Evolutionary conservation across 2,113 vertebrate genomes (phyloP), one percentile per base, ranked within the genome.

Genomic region (Myanophis thanlyinensis): DNA sequence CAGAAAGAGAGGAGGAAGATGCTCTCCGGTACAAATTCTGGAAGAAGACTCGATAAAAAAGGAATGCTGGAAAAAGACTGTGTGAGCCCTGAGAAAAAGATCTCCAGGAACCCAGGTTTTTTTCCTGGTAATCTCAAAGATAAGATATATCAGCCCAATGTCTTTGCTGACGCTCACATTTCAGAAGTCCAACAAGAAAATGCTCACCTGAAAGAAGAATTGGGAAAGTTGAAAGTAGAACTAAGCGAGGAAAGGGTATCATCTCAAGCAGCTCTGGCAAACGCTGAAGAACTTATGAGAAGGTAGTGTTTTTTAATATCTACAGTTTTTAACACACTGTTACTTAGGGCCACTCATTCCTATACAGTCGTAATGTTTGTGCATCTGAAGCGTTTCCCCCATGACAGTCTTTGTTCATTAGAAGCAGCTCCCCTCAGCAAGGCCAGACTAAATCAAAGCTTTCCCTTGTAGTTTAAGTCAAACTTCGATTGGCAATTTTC

Each of bases 121-220:
- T 98, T 97, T 59, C 95, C 97, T 13, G 94, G 96, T 27, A 92
- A 96, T 56, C 95, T 95, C 25, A 92, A 96, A 93, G 97, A 97
- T 95, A 99, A 98, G 94, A 95, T 93, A 40, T 98, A 99, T 96
- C 98, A 98, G 56, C 98, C 98, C 5, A 96, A 95, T 0, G 92
- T 56, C 10, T 99, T 98, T 80, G 95, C 98, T 89, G 98, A 98
- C 59, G 97, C 96, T 91, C 97, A 97, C 80, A 95, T 98, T 94
- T 98, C 95, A 0, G 98, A 99, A 94, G 97, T 99, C 84, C 96
- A 98, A 89, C 97, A 98, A 95, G 98, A 99, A 97, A 99, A 98
- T 85, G 96, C 96, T 52, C 97, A 94, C 91, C 95, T 99, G 93
- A 98, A 95, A 95, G 95, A 93, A 91, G 97, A 97, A n/a, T 90